Evolutionary conservation across 2,888 invertebrate genomes (phyloP), one percentile per base, ranked within the genome.

Genomic region (Orthonevra nobilis): DNA sequence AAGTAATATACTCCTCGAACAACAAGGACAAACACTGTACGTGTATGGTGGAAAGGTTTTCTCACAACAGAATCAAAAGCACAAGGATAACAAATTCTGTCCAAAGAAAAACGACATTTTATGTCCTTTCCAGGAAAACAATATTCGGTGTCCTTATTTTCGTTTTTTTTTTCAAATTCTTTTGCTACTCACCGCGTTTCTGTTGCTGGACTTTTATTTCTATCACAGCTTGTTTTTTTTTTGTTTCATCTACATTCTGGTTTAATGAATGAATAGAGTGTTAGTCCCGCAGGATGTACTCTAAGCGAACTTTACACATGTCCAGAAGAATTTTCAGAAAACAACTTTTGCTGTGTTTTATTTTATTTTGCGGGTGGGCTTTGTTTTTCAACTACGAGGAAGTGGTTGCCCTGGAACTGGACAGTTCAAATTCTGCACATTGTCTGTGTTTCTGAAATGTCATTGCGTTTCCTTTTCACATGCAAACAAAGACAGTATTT

Each of bases 211-310:
- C 20, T 60, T 40, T 19, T 32, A 38, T 56, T 38, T 42, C 10
- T 26, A 12, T 42, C n/a, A n/a, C n/a, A n/a, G n/a, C n/a, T 20
- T 52, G 32, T 17, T 60, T 17, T 15, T n/a, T 23, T 48, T 10
- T 12, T 38, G 1, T 28, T 64, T 42, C 19, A 19, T 46, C 60
- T 61, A 15, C 56, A 23, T 58, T 66, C 42, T 56, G 26, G 32
- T 38, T 60, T 73, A 73, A 66, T 73, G 60, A 73, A 73, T 44
- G 52, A 70, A 70, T 46, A 54, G 20, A 54, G 44, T 36, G 15
- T 15, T 10, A 10, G 28, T 6, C 19, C 54, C 15, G 38, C 12
- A 36, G 36, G 14, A 42, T n/a, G 42, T 30, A 64, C 50, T 20
- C 52, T 42, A 14, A n/a, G 54, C 42, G 52, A 17, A 54, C 26